Evolutionary conservation across 2,797 vertebrate genomes (phyloP).

Genomic region (Simalia tracyae): DNA sequence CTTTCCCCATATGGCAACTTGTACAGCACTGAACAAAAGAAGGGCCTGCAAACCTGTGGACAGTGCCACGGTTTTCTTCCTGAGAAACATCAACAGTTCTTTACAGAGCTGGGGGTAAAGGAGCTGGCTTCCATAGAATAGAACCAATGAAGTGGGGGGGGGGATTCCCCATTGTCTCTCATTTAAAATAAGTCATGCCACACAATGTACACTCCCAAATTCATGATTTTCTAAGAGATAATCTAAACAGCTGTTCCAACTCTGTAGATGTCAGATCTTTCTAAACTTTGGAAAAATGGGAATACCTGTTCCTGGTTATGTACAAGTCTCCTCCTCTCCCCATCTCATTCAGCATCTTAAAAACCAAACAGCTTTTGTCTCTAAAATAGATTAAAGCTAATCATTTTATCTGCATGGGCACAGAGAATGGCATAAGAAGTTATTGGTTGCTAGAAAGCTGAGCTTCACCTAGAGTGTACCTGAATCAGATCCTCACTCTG

Average conservation of each 20-base stretch:
- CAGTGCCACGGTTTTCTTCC: background rate
- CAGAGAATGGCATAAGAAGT: background rate
- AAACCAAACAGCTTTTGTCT: background rate
- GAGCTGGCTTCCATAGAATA: background rate
- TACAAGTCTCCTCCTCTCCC: background rate
- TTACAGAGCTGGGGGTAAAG: background rate
- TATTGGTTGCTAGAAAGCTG: background rate
- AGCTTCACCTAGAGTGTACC: background rate
- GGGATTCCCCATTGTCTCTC: too few species aligned
- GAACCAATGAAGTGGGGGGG: too few species aligned
- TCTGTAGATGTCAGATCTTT: background rate
- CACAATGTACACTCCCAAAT: background rate
- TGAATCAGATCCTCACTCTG: background rate
- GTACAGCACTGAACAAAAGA: too few species aligned
- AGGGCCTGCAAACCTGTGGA: background rate
- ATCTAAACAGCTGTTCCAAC: background rate
- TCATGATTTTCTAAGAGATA: background rate
- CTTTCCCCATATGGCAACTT: background rate
- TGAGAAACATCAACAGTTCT: background rate
- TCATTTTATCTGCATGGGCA: background rate
- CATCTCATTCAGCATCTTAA: background rate
- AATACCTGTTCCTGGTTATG: background rate
- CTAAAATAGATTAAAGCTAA: background rate
- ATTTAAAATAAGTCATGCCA: background rate
- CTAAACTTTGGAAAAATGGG: background rate